Conservation (phyloP, 2,888 invertebrate species). For the Pediacus dermestoides region DNA sequence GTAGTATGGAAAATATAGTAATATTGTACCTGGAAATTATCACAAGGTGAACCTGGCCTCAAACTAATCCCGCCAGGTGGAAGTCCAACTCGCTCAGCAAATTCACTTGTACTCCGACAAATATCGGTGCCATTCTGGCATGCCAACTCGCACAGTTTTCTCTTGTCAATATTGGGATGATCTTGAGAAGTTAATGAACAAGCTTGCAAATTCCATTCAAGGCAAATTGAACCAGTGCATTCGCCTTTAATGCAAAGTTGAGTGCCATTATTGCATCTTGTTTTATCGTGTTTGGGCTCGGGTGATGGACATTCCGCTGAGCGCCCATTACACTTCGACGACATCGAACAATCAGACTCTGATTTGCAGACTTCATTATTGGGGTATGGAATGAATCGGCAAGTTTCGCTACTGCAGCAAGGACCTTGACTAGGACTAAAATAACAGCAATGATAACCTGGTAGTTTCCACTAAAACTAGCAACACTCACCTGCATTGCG, state of each 20-base stretch:
- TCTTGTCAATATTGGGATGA: conserved; percentile 71
- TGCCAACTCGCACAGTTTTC: conserved; percentile 93
- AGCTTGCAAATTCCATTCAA: conserved; percentile 90
- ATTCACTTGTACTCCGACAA: conserved; percentile 85
- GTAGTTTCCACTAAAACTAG: conserved; percentile 1
- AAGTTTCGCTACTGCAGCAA: conserved; percentile 80
- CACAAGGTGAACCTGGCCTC: conserved; percentile 95
- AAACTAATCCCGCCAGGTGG: conserved; percentile 80
- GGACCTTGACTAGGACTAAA: conserved; percentile 95
- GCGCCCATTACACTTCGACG: conserved; percentile 80
- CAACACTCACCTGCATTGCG: conserved; percentile 70
- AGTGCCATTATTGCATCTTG: conserved; percentile 92
- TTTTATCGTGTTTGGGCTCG: conserved; percentile 76
- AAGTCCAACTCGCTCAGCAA: conserved; percentile 68
- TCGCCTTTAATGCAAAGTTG: conserved; percentile 86
- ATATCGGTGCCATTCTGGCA: conserved; percentile 83
- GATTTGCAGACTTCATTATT: conserved; percentile 71
- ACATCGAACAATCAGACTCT: conserved; percentile 86
- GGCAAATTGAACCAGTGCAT: conserved; percentile 92
- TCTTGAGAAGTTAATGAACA: conserved; percentile 87
- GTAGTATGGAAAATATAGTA: conserved; percentile 3
- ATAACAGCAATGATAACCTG: conserved; percentile 30
- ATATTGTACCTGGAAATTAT: conserved; percentile 82
- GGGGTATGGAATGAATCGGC: conserved; percentile 68
- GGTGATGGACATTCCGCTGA: conserved; percentile 87